Conservation (phyloP, 2,888 invertebrate genomes). For the Metacarcinus magister region DNA sequence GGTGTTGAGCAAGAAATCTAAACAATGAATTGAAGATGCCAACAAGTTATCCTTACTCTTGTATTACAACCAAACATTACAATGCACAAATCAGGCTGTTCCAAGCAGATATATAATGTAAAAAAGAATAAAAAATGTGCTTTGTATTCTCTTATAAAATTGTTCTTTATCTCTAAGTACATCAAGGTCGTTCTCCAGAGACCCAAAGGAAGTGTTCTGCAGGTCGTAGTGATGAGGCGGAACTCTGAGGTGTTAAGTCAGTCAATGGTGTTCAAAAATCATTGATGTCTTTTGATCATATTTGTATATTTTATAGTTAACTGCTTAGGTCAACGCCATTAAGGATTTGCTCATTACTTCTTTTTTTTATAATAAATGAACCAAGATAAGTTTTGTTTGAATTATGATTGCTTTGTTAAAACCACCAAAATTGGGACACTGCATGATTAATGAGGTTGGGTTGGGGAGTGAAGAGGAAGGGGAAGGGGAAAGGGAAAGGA, state of each 20-base stretch:
- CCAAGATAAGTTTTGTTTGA: slow-evolving; percentile 18
- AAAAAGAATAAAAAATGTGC: neutral
- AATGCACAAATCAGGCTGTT: neutral
- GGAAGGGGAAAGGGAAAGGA: neutral
- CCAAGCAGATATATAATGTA: neutral
- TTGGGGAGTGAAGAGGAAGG: neutral
- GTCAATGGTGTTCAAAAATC: slow-evolving; percentile 46
- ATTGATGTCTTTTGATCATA: slow-evolving; percentile 65
- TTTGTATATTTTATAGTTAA: slow-evolving; percentile 78
- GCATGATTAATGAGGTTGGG: neutral
- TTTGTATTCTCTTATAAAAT: neutral
- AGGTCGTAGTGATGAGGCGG: neutral
- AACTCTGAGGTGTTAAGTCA: slow-evolving; percentile 34
- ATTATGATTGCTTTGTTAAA: neutral
- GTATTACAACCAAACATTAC: neutral
- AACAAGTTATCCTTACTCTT: neutral
- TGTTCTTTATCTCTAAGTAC: neutral
- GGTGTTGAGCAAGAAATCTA: slow-evolving; percentile 36
- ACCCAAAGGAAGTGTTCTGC: neutral
- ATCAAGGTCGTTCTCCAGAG: neutral
- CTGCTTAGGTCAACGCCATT: slow-evolving; percentile 70
- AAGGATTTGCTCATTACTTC: slow-evolving; percentile 74
- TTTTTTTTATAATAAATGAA: slow-evolving; percentile 72
- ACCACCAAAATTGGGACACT: neutral
- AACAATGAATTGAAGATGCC: neutral